phyloP scores from a whole-genome alignment of 2,888 invertebrate species.

The Sialis lutaria region DNA sequence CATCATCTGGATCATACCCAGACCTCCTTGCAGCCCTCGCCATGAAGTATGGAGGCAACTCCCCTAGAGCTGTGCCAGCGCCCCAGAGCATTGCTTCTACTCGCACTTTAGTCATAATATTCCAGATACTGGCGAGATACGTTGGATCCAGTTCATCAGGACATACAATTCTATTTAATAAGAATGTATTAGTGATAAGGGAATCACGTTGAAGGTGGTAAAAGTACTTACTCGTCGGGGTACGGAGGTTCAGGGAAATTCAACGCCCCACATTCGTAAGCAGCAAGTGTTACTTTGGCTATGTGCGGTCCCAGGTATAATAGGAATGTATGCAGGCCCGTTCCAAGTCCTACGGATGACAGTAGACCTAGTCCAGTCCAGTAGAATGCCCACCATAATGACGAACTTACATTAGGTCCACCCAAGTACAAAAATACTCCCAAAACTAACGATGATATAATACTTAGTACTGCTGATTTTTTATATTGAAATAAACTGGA shows the following conservation, averaged over 20 bases:
- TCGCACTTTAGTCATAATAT: slow-evolving; percentile 88
- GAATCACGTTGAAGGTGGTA: not conserved
- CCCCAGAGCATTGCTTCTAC: slow-evolving; percentile 98
- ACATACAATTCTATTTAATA: slow-evolving; percentile 78
- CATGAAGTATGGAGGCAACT: slow-evolving; percentile 99
- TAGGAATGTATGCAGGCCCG: slow-evolving; percentile 96
- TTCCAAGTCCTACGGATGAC: slow-evolving; percentile 94
- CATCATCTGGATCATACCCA: slow-evolving; percentile 37
- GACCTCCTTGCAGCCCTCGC: slow-evolving; percentile 79
- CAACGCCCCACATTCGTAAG: slow-evolving; percentile 88
- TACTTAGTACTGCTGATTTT: slow-evolving; percentile 30
- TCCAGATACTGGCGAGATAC: slow-evolving; percentile 64
- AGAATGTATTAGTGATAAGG: slow-evolving; percentile 6
- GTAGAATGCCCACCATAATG: slow-evolving; percentile 23
- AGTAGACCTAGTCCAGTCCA: slow-evolving; percentile 55
- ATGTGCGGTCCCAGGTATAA: slow-evolving; percentile 99
- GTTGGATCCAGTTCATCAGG: slow-evolving; percentile 49
- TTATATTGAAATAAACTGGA: slow-evolving; percentile 45
- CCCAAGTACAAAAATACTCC: not conserved
- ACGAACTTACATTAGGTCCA: not conserved
- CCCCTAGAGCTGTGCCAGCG: slow-evolving; percentile 94
- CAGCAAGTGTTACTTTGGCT: slow-evolving; percentile 93
- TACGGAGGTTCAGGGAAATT: slow-evolving; percentile 97
- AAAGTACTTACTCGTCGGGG: slow-evolving; percentile 70
- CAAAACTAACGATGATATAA: slow-evolving; percentile 12